Evolutionary conservation across 2,888 invertebrate genomes (phyloP).

Genomic region (Bursaphelenchus okinawaensis): DNA sequence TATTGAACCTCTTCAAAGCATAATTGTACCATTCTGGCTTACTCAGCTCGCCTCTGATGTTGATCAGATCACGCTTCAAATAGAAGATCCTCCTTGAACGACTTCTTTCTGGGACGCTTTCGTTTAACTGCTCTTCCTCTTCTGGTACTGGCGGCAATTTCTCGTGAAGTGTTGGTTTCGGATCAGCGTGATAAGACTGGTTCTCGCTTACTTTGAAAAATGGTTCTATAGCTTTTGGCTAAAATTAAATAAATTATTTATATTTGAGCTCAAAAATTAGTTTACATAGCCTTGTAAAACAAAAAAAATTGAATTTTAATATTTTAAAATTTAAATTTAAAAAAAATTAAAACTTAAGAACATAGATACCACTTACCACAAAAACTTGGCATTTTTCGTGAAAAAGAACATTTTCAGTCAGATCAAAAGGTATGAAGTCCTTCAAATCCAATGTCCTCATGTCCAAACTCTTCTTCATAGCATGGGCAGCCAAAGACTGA

Average conservation of each 20-base stretch:
- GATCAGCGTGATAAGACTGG: neutral
- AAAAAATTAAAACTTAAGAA: neutral
- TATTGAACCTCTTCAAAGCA: neutral
- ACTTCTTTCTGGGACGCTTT: neutral
- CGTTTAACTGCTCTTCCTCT: neutral
- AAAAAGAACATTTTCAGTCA: slow-evolving; percentile 14
- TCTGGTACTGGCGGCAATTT: neutral
- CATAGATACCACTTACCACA: neutral
- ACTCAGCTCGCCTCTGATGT: slow-evolving; percentile 28
- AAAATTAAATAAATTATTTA: neutral
- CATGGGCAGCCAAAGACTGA: neutral
- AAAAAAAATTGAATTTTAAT: too few species aligned
- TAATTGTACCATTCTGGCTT: slow-evolving; percentile 26
- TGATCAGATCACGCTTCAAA: slow-evolving; percentile 36
- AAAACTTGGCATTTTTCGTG: slow-evolving; percentile 13
- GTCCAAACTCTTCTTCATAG: neutral
- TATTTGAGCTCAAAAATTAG: too few species aligned
- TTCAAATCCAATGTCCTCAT: slow-evolving; percentile 15
- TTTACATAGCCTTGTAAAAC: too few species aligned
- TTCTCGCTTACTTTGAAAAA: neutral
- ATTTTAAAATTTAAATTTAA: too few species aligned
- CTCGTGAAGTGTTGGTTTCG: neutral
- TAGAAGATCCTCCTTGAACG: slow-evolving; percentile 26
- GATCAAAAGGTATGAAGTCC: slow-evolving; percentile 14
- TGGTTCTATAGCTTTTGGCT: neutral